phyloP scores from a whole-genome alignment of 2,113 vertebrate species.

The Rhinolophus sinicus region DNA sequence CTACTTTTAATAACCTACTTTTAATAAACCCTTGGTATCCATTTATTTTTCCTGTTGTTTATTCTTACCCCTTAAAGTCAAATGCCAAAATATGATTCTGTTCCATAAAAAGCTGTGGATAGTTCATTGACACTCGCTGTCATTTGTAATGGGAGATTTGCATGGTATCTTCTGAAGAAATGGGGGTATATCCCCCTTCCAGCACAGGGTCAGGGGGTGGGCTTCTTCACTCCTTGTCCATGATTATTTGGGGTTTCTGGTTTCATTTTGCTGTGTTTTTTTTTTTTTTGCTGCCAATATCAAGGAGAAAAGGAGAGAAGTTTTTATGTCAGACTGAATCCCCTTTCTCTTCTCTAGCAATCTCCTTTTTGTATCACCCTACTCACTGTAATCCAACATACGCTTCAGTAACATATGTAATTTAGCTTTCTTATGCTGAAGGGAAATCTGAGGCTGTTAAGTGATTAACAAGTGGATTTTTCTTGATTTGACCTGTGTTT shows the following conservation, averaged over 20 bases:
- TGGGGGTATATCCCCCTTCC: neutral
- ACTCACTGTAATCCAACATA: neutral
- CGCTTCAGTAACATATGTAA: neutral
- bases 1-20: constrained; percentile 22
- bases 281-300: neutral
- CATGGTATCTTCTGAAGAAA: no score
- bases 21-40: neutral
- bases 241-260: neutral
- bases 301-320: neutral
- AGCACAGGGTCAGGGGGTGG: neutral
- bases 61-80: neutral
- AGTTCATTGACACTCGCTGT: neutral
- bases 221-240: neutral
- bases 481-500: neutral
- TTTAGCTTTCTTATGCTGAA: neutral
- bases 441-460: neutral
- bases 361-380: neutral
- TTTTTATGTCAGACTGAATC: neutral
- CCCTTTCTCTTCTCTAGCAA: neutral
- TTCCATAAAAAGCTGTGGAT: neutral
- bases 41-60: constrained; percentile 1
- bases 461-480: constrained; percentile 1
- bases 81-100: neutral
- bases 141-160: neutral
- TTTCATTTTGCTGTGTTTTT: neutral